Evolutionary conservation across 1,140 invertebrate genomes (phyloP), one percentile per base, ranked within the genome.

Genomic region (Drosophila navojoa): DNA sequence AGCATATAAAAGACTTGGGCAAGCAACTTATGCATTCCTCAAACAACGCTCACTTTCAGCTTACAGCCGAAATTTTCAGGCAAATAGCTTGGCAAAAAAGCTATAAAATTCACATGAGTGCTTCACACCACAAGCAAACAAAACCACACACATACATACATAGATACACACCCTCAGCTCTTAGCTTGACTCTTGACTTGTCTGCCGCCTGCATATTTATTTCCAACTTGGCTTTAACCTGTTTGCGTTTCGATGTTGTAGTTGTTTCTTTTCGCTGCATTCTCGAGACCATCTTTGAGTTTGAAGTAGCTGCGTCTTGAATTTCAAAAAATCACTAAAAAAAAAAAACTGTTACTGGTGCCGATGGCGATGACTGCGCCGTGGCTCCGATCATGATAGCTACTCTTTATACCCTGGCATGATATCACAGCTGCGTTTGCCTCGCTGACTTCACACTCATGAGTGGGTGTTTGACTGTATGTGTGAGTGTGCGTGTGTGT

Each of bases 21-120:
- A 49, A 58, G 54, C 22, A 73, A 77, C 70, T 52, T 69, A 42
- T 62, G 67, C 52, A 53, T 64, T 66, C 67, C 22, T 50, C 42
- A 27, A 38, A 25, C 61, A 49, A 64, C 81, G 71, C 81, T 86
- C 81, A 87, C 81, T 86, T 86, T 86, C 82, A 72, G 72, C 35
- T 32, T 71, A 50, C 67, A 76, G 49, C 49, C 66, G 22, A 85
- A 73, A 70, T 9, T 63, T 72, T 38, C 45, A 70, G 59, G 45
- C 27, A 77, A 76, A 81, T 76, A 54, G 50, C 49, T 44, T 29
- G 32, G 66, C 68, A 67, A 77, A 71, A 78, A 72, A 16, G 66
- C 66, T 40, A 81, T 76, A 77, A 71, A 86, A 70, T 85, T 78
- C 78, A 85, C 81, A 87, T 87, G 82, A 70, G 66, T 87, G 75